phyloP scores from a whole-genome alignment of 2,797 vertebrate species.

The Austrolebias charrua region DNA sequence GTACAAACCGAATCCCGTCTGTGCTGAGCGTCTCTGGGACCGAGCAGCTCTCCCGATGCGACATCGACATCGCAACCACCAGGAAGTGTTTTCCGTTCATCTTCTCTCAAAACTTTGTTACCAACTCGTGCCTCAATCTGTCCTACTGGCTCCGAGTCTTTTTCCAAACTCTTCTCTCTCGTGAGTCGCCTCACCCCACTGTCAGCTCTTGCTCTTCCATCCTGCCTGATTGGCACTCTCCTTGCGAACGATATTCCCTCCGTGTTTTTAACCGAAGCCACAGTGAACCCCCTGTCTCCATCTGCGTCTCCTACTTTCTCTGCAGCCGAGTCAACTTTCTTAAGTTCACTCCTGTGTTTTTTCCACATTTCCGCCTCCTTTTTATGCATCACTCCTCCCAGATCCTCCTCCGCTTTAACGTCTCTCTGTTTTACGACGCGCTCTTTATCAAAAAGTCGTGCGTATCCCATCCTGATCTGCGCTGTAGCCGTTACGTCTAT shows the following conservation, averaged over 20 bases:
- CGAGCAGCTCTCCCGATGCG: constrained; percentile 4
- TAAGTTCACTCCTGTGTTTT: constrained; percentile 31
- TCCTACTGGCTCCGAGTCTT: constrained; percentile 24
- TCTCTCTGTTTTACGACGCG: constrained; percentile 36
- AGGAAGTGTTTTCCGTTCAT: constrained; percentile 11
- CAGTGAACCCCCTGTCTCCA: constrained; percentile 65
- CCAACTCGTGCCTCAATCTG: constrained; percentile 24
- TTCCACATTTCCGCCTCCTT: constrained; percentile 27
- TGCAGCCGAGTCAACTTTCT: constrained; percentile 24
- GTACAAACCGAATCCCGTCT: constrained; percentile 53
- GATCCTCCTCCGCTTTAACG: constrained; percentile 33
- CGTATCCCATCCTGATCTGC: constrained; percentile 37
- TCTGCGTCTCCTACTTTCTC: constrained; percentile 39
- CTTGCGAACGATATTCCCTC: constrained; percentile 72
- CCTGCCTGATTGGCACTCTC: constrained; percentile 68
- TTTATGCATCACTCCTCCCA: background rate
- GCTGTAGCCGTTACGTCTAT: constrained; percentile 1
- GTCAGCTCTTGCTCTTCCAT: constrained; percentile 53
- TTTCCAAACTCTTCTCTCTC: constrained; percentile 37
- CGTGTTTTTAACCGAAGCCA: constrained; percentile 66
- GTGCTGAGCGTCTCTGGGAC: constrained; percentile 5
- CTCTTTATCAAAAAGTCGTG: constrained; percentile 41
- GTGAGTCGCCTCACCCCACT: constrained; percentile 24
- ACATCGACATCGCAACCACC: constrained; percentile 5
- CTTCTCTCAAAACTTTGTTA: constrained; percentile 31